Evolutionary conservation across 92 coral and sea anemone genomes (phyloP).

Genomic region (Chrysogorgia sp.): DNA sequence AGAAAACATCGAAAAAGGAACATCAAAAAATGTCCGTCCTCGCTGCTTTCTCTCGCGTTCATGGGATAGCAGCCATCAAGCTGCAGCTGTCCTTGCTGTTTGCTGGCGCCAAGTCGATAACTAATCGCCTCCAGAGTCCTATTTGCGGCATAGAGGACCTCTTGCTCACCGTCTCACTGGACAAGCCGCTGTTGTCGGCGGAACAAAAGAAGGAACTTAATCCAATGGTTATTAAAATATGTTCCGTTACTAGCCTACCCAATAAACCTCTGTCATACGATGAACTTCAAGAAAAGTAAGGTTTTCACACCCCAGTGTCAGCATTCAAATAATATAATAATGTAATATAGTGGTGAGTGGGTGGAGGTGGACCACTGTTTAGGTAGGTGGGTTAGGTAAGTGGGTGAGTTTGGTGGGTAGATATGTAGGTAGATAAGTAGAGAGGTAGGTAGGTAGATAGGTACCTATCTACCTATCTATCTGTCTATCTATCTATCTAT

Average conservation of each 20-base stretch:
- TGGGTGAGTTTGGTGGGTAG: too few relatives aligned
- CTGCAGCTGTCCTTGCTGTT: constrained; percentile 75
- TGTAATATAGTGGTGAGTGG: background rate
- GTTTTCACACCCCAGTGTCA: background rate
- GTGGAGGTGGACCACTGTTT: too few relatives aligned
- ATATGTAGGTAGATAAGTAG: too few relatives aligned
- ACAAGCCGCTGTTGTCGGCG: constrained; percentile 73
- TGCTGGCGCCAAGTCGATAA: constrained; percentile 71
- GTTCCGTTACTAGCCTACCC: constrained; percentile 81
- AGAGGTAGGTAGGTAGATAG: too few relatives aligned
- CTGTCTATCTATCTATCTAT: too few relatives aligned
- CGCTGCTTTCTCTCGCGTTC: constrained; percentile 66
- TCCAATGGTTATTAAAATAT: constrained; percentile 90
- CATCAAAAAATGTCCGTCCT: constrained; percentile 48
- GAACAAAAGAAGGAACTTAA: constrained; percentile 73
- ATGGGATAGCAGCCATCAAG: constrained; percentile 74
- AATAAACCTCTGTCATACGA: constrained; percentile 72
- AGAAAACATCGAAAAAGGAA: constrained; percentile 54
- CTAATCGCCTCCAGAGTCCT: constrained; percentile 66
- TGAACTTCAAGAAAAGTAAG: constrained; percentile 82
- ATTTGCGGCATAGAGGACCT: constrained; percentile 80
- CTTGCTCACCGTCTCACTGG: constrained; percentile 75
- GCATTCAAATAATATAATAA: background rate
- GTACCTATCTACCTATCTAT: too few relatives aligned
- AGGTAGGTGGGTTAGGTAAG: too few relatives aligned